These are phyloP conservation scores for Rhipidura dahli DNA, from an alignment of 2,113 vertebrate genomes.

Conservation along the genomic window DNA sequence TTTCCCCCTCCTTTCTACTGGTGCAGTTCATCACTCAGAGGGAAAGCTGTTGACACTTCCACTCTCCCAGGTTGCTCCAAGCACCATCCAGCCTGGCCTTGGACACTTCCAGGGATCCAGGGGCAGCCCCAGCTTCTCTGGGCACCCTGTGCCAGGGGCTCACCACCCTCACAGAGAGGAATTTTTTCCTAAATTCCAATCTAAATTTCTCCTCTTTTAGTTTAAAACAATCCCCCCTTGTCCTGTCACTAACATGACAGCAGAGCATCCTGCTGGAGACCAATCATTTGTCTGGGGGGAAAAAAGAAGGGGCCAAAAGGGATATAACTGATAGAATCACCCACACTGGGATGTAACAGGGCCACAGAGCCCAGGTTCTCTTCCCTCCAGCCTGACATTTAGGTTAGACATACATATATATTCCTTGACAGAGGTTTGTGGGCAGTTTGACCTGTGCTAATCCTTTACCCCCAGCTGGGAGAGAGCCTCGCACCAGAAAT, in stretches of 20 bases:
- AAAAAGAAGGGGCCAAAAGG: background rate
- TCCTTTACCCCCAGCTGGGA: background rate
- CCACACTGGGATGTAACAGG: background rate
- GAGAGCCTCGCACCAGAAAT: background rate
- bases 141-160: background rate
- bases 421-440: background rate
- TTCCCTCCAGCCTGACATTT: background rate
- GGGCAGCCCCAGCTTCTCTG: background rate
- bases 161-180: rapidly evolving
- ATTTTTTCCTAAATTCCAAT: background rate
- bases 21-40: background rate
- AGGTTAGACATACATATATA: background rate
- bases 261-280: background rate
- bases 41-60: background rate
- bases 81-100: background rate
- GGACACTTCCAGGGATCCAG: background rate
- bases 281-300: rapidly evolving
- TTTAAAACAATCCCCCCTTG: background rate
- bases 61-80: background rate
- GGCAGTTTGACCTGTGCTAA: background rate
- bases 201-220: background rate
- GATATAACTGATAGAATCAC: background rate
- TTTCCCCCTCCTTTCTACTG: background rate
- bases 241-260: rapidly evolving
- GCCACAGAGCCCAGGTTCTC: background rate